Percentiles rank a stretch among this genome's conserved stretches.
Conservation (phyloP, 2,113 vertebrate species). For the Callopanchax toddi region DNA sequence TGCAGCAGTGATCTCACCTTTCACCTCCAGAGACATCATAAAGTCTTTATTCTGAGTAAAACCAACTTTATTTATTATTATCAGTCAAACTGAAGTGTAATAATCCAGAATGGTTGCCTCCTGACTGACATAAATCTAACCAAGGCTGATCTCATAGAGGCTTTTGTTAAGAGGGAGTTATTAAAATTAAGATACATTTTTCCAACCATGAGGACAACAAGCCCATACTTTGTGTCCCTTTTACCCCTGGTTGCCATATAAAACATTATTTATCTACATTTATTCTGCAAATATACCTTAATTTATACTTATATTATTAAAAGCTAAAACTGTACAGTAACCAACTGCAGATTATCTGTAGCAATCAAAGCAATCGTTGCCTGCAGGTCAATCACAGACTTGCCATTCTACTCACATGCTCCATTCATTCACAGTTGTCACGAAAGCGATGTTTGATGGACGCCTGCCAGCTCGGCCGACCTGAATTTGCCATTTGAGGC, state of each 20-base stretch:
- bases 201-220: no score
- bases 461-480: slow-evolving; percentile 20
- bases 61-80: no score
- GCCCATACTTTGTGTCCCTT: background rate
- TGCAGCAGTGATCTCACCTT: no score
- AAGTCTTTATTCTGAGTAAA: no score
- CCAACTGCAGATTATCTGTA: slow-evolving; percentile 1
- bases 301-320: background rate
- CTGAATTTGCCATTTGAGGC: slow-evolving; percentile 44
- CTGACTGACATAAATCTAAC: no score
- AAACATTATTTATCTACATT: background rate
- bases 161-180: no score
- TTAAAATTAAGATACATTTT: no score
- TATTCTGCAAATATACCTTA: background rate
- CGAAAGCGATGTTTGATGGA: slow-evolving; percentile 34
- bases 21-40: no score
- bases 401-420: slow-evolving; percentile 20
- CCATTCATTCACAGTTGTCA: slow-evolving; percentile 17
- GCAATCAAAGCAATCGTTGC: slow-evolving; percentile 18
- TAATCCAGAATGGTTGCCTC: no score
- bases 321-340: background rate
- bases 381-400: slow-evolving; percentile 6
- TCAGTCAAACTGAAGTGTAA: no score
- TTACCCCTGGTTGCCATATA: background rate
- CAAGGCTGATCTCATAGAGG: no score